These are phyloP conservation scores for Phragmatobia fuliginosa DNA, from an alignment of 2,888 invertebrate species.

Conservation along the genomic window DNA sequence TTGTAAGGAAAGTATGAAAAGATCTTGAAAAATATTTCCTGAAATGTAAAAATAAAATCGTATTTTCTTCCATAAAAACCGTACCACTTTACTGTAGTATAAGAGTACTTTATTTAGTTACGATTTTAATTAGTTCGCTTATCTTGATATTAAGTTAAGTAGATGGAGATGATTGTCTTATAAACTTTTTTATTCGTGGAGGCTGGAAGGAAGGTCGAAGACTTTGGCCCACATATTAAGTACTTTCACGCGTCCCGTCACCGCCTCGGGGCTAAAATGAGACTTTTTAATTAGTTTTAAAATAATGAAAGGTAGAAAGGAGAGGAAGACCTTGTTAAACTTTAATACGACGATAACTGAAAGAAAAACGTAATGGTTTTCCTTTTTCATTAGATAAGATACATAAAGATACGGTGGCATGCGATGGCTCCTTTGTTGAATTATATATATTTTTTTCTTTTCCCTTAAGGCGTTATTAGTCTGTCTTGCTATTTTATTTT, in stretches of 20 bases:
- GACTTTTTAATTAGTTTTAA: conserved; percentile 56
- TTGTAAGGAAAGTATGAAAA: conserved; percentile 18
- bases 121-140: conserved; percentile 18
- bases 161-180: conserved; percentile 29
- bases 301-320: conserved; percentile 54
- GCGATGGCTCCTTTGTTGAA: conserved; percentile 38
- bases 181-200: conserved; percentile 41
- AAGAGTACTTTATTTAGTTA: conserved; percentile 10
- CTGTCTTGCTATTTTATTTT: conserved; percentile 30
- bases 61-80: conserved; percentile 5
- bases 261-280: conserved; percentile 40
- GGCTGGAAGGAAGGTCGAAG: conserved; percentile 21
- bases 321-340: conserved; percentile 50
- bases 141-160: conserved; percentile 19
- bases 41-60: conserved; percentile 9
- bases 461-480: conserved; percentile 33
- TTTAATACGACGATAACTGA: conserved; percentile 54
- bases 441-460: conserved; percentile 39
- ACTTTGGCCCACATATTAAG: conserved; percentile 45
- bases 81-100: background rate
- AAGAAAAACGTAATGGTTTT: conserved; percentile 53
- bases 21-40: conserved; percentile 31
- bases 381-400: conserved; percentile 51
- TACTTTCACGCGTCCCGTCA: conserved; percentile 43
- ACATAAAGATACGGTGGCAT: conserved; percentile 37